Evolutionary conservation across 2,888 invertebrate species (phyloP).

Genomic region (Hydrotaea diabolus): DNA sequence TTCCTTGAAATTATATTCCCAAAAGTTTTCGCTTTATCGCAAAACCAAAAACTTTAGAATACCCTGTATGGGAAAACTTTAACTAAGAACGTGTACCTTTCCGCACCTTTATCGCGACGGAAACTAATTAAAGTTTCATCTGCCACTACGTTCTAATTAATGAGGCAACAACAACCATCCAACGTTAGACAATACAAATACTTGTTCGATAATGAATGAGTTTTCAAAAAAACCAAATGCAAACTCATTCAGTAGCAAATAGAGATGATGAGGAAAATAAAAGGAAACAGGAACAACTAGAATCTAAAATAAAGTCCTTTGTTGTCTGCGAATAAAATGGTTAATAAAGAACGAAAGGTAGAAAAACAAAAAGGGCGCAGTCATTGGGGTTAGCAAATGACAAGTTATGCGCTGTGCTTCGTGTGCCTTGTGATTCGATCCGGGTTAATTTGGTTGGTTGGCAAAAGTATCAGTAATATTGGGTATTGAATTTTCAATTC

Average conservation of each 20-base stretch:
- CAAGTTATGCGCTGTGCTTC: neutral
- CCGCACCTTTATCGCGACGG: neutral
- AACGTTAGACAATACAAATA: slow-evolving; percentile 17
- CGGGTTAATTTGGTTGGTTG: neutral
- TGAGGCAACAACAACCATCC: neutral
- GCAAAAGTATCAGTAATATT: neutral
- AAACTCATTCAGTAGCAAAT: neutral
- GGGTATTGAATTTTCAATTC: neutral
- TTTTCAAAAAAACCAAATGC: neutral
- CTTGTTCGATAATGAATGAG: slow-evolving; percentile 29
- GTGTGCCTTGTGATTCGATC: neutral
- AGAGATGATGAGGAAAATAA: neutral
- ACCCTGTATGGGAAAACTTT: too few relatives aligned
- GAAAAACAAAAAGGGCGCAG: neutral
- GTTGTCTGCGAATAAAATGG: slow-evolving; percentile 17
- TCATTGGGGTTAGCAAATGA: neutral
- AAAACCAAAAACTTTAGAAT: too few relatives aligned
- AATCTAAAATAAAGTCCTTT: neutral
- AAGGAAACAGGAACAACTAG: neutral
- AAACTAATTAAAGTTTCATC: slow-evolving; percentile 20
- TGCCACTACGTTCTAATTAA: slow-evolving; percentile 7
- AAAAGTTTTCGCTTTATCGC: too few relatives aligned
- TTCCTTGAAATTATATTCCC: too few relatives aligned
- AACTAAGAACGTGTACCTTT: neutral
- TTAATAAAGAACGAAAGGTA: neutral